Base-by-base conservation (phyloP, 2,888 invertebrate species). In the Lasioglossum oenotherae region DNA sequence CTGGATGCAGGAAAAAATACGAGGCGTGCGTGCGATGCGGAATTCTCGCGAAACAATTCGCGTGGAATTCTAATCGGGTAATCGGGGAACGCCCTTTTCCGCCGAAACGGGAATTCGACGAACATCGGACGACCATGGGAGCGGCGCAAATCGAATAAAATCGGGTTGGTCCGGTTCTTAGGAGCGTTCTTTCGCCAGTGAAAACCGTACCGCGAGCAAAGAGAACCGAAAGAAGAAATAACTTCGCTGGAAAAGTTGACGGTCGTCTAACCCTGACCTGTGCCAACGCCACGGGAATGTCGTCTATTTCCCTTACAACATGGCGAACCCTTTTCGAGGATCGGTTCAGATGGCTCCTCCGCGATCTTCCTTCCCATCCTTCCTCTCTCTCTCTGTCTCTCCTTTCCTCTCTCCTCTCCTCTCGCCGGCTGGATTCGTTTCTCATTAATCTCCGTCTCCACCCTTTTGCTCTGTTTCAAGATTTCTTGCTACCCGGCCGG, bases 401-500 rank as follows among this genome's bases (percentile, higher is more conserved):
- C 79, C 35, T 35, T 35, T 73, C 31, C 35, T 90, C 82, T 81
- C 78, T 74, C 81, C 46, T 77, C 31, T 46, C 81, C 38, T 75
- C 87, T 85, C 87, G 31, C 80, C 74, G 60, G 73, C 80, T 86
- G 90, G 92, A 93, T 93, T 93, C 92, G 91, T 92, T 92, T 92
- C 92, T 91, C 93, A 93, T 93, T 93, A 92, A 93, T 93, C 93
- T 92, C 92, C 91, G 93, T 93, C 92, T 91, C 91, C 92, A 90
- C 91, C 92, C 92, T 91, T 89, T 90, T 90, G 91, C 91, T 92
- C 92, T 91, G 91, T 92, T 92, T 92, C 92, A 88, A 88, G 91
- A 91, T 90, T 92, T 93, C 92, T 92, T 91, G 92, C 89, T 89
- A 89, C 90, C 87, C 80, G 89, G 89, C 84, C 87, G 87, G 82